Conservation (phyloP, 1,140 invertebrate species). For the Artemia franciscana region DNA sequence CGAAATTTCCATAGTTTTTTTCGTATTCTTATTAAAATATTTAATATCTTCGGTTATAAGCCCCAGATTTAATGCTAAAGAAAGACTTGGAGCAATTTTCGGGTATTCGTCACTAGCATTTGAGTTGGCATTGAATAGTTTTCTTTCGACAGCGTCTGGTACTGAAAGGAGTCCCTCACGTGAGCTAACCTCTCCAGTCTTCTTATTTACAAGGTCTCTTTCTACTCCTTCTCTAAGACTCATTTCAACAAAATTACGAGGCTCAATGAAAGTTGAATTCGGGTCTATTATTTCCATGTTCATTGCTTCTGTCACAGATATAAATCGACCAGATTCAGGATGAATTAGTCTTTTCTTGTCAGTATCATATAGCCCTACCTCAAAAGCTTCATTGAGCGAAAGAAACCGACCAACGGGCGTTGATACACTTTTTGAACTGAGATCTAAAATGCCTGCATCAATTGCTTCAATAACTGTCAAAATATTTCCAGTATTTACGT, state of each 20-base stretch:
- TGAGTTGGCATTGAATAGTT: constrained; percentile 30
- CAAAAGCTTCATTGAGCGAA: constrained; percentile 50
- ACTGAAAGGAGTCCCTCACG: constrained; percentile 36
- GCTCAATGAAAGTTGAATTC: constrained; percentile 32
- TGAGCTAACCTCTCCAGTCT: constrained; percentile 41
- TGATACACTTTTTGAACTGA: constrained; percentile 41
- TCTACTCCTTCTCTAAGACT: constrained; percentile 56
- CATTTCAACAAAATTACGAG: constrained; percentile 31
- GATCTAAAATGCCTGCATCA: constrained; percentile 56
- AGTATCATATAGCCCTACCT: constrained; percentile 59
- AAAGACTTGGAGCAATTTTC: constrained; percentile 43
- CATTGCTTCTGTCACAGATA: constrained; percentile 56
- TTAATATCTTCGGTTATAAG: constrained; percentile 41
- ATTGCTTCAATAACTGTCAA: constrained; percentile 62
- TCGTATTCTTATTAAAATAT: constrained; percentile 55
- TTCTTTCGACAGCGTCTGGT: constrained; percentile 28
- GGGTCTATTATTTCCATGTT: constrained; percentile 66
- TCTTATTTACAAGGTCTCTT: constrained; percentile 43
- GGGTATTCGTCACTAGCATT: constrained; percentile 29
- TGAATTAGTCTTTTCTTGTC: constrained; percentile 57
- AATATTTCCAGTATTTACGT: constrained; percentile 50
- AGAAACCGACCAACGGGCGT: constrained; percentile 56
- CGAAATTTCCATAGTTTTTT: constrained; percentile 36
- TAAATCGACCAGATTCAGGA: constrained; percentile 52
- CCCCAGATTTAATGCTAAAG: constrained; percentile 53